Evolutionary conservation across 2,888 invertebrate genomes (phyloP).

Genomic region (Drosophila birchii): DNA sequence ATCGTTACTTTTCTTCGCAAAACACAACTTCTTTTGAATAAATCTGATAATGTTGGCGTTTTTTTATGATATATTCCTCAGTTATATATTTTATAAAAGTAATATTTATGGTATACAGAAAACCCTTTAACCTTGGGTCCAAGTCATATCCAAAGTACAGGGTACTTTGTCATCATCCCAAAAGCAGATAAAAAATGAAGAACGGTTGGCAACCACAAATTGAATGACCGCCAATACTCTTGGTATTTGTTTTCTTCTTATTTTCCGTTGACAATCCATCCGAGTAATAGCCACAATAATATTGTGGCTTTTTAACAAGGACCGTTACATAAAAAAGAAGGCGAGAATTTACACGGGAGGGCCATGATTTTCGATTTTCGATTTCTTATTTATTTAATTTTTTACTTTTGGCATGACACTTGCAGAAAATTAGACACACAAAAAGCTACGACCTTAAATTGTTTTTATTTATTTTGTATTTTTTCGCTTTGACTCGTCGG

Average conservation of each 20-base stretch:
- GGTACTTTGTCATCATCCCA: background rate
- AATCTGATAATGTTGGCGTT: background rate
- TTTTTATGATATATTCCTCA: background rate
- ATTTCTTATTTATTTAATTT: conserved; percentile 6
- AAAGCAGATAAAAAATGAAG: conserved; percentile 5
- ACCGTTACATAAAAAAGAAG: conserved; percentile 70
- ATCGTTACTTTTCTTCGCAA: background rate
- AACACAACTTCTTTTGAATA: background rate
- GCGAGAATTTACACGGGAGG: conserved; percentile 20
- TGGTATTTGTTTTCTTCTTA: background rate
- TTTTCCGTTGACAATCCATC: conserved; percentile 21
- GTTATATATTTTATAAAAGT: background rate
- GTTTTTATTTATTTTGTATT: conserved; percentile 48
- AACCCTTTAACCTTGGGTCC: too few relatives aligned
- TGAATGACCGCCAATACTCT: conserved; percentile 37
- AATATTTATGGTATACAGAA: background rate
- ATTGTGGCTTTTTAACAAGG: conserved; percentile 63
- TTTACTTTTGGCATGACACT: conserved; percentile 46
- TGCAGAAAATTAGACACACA: conserved; percentile 27
- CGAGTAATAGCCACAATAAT: conserved; percentile 29
- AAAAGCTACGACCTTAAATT: conserved; percentile 66
- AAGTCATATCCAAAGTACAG: background rate
- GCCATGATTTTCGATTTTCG: conserved; percentile 51
- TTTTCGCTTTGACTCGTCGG: conserved; percentile 68
- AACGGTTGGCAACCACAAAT: conserved; percentile 27